These are phyloP conservation scores for Pimephales promelas DNA, from an alignment of 2,113 vertebrate species.

Conservation along the genomic window DNA sequence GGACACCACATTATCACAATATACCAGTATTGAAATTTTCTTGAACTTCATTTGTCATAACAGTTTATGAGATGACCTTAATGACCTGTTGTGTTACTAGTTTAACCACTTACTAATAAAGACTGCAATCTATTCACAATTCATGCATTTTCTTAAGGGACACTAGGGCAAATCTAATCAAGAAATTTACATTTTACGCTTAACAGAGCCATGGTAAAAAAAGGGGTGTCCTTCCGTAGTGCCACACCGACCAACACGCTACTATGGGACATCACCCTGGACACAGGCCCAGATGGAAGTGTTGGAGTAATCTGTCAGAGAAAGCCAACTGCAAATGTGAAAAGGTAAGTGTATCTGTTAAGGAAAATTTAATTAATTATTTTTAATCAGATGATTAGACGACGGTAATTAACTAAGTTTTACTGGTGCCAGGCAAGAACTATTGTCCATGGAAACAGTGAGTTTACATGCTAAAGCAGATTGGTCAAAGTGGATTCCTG, in stretches of 20 bases:
- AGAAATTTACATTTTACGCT: constrained; percentile 37
- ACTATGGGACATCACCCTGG: constrained; percentile 84
- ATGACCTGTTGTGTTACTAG: neutral
- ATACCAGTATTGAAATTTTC: neutral
- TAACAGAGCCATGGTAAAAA: constrained; percentile 85
- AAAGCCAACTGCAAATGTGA: constrained; percentile 70
- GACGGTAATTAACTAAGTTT: neutral
- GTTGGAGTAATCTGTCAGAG: constrained; percentile 83
- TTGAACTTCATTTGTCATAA: neutral
- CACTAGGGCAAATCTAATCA: neutral
- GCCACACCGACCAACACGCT: constrained; percentile 83
- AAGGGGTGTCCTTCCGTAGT: constrained; percentile 80
- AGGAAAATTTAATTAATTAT: neutral
- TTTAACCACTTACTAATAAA: neutral
- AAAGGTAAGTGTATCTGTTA: constrained; percentile 72
- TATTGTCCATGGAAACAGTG: neutral
- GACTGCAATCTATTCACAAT: neutral
- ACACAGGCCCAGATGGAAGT: constrained; percentile 70
- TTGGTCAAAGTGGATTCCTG: neutral
- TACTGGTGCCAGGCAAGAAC: neutral
- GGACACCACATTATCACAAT: neutral
- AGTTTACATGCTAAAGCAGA: constrained; percentile 6
- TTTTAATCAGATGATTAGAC: constrained; percentile 7
- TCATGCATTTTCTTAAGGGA: neutral
- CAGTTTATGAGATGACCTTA: neutral